Percentiles rank a stretch among this genome's conserved stretches.
Evolutionary conservation across 2,888 invertebrate species (phyloP).

Genomic region (Mythimna lalbum): DNA sequence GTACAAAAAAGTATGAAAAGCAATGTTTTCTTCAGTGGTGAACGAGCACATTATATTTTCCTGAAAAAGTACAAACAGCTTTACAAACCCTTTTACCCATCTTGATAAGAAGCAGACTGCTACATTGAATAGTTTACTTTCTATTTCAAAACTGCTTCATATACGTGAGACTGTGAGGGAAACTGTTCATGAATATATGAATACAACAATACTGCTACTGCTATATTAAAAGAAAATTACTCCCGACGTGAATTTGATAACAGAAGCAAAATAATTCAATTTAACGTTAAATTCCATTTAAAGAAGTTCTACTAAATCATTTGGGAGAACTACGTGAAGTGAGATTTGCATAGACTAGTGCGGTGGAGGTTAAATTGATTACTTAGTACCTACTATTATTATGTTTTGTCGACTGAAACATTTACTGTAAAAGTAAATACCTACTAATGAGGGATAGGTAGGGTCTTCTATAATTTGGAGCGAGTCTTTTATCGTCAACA

Average conservation of each 20-base stretch:
- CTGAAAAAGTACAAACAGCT: neutral
- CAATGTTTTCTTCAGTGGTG: too few species aligned
- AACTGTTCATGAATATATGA: constrained; percentile 53
- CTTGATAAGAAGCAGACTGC: neutral
- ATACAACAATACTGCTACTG: constrained; percentile 40
- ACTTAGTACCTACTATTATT: neutral
- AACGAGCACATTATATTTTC: neutral
- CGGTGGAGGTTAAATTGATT: neutral
- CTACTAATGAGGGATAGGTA: too few species aligned
- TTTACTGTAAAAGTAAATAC: neutral
- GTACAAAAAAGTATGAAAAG: too few species aligned
- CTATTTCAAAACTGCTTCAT: constrained; percentile 17
- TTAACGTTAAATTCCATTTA: constrained; percentile 30
- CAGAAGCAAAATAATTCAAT: constrained; percentile 39
- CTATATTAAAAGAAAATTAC: constrained; percentile 45
- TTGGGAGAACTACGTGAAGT: constrained; percentile 15
- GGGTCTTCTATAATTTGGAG: too few species aligned
- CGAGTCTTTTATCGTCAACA: neutral
- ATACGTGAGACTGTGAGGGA: constrained; percentile 8
- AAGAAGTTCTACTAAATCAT: constrained; percentile 19
- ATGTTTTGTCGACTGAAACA: neutral
- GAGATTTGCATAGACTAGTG: constrained; percentile 8
- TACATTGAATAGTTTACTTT: constrained; percentile 20
- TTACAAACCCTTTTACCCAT: neutral
- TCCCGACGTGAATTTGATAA: constrained; percentile 39